Base-by-base conservation (phyloP, 2,888 invertebrate genomes). In the Smittia sp. region DNA sequence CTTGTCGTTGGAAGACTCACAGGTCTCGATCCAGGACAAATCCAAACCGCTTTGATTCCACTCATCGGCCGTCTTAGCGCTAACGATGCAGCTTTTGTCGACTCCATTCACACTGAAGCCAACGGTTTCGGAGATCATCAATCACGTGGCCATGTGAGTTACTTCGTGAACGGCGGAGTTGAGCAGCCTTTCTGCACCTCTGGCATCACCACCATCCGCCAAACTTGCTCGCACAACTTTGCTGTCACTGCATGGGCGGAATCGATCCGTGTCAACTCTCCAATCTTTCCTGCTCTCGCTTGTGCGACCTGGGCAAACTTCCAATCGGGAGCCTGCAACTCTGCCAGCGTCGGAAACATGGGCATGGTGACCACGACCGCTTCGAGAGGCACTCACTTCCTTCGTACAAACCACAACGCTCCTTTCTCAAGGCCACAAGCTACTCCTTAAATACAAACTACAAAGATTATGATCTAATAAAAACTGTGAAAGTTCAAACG, bases 21-120 rank as follows among this genome's bases (percentile, higher is more conserved):
- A 15, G 73, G 73, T 15, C 13, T 73, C 7, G 73, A 73, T 41
- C 73, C 73, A 25, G 24, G 54, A 11, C 46, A 63, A 1, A 41
- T 73, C 24, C 39, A 38, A 32, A 2, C 18, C 9, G 27, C 27
- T 25, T 63, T 58, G 15, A n/a, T 25, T 15, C 1, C n/a, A 20
- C 20, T 22, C 4, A 65, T 73, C 11, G 73, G 65, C 0, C 7
- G 41, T n/a, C 20, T 72, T 4, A 38, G 58, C 7, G 18, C 58
- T 32, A 13, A 13, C 38, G 72, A 72, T 24, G 72, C 58, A 22
- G 38, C n/a, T 22, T 72, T 38, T 15, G 72, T 72, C 18, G 72
- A 72, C 11, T 22, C 62, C 13, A 39, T 72, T 32, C 72, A 72
- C 20, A 72, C 72, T 18, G 72, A 72, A 39, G 39, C 27, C n/a